Conservation (phyloP, 2,113 vertebrate species). For the Nymphicus hollandicus region DNA sequence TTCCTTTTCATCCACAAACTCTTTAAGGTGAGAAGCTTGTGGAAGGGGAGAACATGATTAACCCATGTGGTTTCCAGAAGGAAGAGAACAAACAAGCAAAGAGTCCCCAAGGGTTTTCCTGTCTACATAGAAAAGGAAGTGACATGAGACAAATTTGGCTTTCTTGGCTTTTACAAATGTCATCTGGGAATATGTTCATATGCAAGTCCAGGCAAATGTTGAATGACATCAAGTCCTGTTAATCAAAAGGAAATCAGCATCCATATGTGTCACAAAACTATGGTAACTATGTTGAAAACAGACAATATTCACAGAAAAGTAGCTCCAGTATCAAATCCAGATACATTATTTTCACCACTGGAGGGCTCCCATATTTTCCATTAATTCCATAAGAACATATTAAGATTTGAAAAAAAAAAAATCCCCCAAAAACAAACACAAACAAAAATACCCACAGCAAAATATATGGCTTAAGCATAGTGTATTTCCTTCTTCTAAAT, state of each 20-base stretch:
- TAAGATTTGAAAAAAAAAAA: not conserved
- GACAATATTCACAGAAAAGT: not conserved
- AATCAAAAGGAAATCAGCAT: not conserved
- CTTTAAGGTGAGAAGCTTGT: not conserved
- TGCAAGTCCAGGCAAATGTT: not conserved
- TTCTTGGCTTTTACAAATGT: not conserved
- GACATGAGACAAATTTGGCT: not conserved
- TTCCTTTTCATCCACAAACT: not conserved
- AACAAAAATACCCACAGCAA: not conserved
- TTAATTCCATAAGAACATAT: not conserved
- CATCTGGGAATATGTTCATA: not conserved
- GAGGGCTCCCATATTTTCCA: conserved; percentile 68
- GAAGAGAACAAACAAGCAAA: not conserved
- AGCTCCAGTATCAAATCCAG: not conserved
- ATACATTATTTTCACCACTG: conserved; percentile 63
- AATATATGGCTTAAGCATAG: not conserved
- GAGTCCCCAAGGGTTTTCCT: not conserved
- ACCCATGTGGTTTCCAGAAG: not conserved
- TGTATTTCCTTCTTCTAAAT: not conserved
- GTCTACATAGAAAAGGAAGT: not conserved
- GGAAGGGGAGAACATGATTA: not conserved
- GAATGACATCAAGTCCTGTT: not conserved
- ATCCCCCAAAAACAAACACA: not conserved
- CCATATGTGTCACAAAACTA: not conserved
- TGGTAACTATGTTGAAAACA: not conserved